Evolutionary conservation across 1,140 invertebrate species (phyloP), one percentile per base, ranked within the genome.

Genomic region (Melanaphis sacchari): DNA sequence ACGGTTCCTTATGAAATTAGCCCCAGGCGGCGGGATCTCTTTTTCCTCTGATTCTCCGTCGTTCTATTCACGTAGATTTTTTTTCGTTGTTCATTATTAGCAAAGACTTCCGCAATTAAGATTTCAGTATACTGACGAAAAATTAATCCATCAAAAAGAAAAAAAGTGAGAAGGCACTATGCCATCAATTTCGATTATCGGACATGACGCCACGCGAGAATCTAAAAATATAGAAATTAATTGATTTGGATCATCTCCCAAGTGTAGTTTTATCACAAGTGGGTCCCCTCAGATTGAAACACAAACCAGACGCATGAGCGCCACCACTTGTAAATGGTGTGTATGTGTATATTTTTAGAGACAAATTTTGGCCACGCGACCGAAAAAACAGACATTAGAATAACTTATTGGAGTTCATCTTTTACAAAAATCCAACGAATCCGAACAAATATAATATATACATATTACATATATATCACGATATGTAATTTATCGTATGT

Each of bases 201-300:
- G 24, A 36, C 43, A 26, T 21, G 43, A 88, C 43, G 43, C 85
- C 31, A 21, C 43, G 7, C 52, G 38, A 54, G 38, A 31, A 40
- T 90, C 89, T 90, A 90, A 90, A 90, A 90, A 90, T 90, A 90
- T 41, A 90, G 54, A 91, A 76, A 91, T 91, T 91, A 92, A 92
- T 92, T 84, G 91, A 92, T 46, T 92, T 84, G 91, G 91, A 92
- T 82, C 91, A 41, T 92, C 40, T 91, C 90, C 90, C 90, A 43
- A 41, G 90, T 81, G 59, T 41, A 40, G 41, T 46, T 81, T 41
- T 41, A 59, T 90, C 89, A 91, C 90, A 81, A 91, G 90, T 91
- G 90, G 76, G 76, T 84, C 66, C 43, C 91, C 46, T 76, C 43
- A 6, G 91, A 43, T 24, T 36, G 43, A 92, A 81, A 92, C 76